A percentile compares a stretch with the other conserved stretches of the same genome.
Conservation (phyloP, 2,797 vertebrate species). For the Mergus octosetaceus region DNA sequence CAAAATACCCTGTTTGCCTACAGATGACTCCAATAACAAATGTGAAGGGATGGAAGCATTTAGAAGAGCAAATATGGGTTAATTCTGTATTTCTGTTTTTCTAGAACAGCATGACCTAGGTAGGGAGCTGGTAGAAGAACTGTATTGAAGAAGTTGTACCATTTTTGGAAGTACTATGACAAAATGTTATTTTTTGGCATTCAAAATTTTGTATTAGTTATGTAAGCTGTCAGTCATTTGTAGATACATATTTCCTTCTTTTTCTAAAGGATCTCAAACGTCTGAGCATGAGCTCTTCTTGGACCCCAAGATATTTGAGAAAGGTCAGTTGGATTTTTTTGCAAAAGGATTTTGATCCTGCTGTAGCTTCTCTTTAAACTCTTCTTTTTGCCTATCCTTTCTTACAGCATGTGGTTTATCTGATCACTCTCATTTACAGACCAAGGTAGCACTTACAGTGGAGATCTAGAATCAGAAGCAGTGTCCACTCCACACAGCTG, state of each 20-base stretch:
- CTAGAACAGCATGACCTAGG: background rate
- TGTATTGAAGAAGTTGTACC: background rate
- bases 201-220: background rate
- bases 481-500: constrained; percentile 90
- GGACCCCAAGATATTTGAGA: constrained; percentile 84
- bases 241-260: constrained; percentile 31
- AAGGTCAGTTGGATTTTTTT: constrained; percentile 73
- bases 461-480: constrained; percentile 91
- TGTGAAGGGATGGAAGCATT: background rate
- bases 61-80: background rate
- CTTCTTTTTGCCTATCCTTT: background rate
- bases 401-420: background rate
- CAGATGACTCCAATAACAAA: background rate
- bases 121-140: background rate
- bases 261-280: constrained; percentile 77
- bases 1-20: background rate
- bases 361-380: background rate
- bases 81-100: background rate
- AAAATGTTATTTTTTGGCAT: background rate
- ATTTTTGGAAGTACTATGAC: background rate
- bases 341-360: background rate
- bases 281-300: constrained; percentile 82
- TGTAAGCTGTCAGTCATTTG: background rate
- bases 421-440: constrained; percentile 76
- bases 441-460: constrained; percentile 87